Base-by-base conservation (phyloP, 2,888 invertebrate species). In the Ichneumoninae sp. region DNA sequence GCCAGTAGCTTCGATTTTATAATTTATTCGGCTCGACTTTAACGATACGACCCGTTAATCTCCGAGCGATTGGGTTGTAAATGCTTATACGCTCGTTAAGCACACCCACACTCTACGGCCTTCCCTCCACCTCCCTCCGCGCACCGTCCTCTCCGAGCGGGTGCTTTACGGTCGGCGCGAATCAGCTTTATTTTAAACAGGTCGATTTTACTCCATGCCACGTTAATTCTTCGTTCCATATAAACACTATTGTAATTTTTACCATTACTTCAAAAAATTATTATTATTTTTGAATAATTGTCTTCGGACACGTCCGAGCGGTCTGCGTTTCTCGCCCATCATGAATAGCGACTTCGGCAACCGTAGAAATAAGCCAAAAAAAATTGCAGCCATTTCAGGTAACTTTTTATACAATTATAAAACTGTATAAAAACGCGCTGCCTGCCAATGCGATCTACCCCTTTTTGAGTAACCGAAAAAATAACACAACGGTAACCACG, bases 21-120 rank as follows among this genome's bases (percentile, higher is more conserved):
- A 90, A 90, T 90, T 90, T 88, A 90, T 88, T 89, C 87, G 78
- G 84, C 84, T 87, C 77, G 86, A 83, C 83, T 87, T 83, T 87
- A 86, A 77, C 87, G 87, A 87, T 87, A 86, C 84, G 84, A 86
- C 87, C 88, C 90, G 88, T 87, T 89, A 89, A 90, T 90, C 86
- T 85, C 82, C 87, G 86, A 89, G 87, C 86, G 89, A 90, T 90
- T 88, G 87, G 82, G 87, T 84, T 87, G 89, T 86, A 88, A 89
- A 89, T 88, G 89, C 88, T 88, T 89, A 90, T 90, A 89, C 86
- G 79, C 79, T 86, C 88, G 87, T 89, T 88, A 87, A 89, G 85
- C 89, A 87, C 85, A 84, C 84, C 85, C 86, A 80, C 82, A 83
- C 77, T 70, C 69, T 62, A 65, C 60, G 22, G 30, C 52, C 16